Evolutionary conservation across 1,140 invertebrate genomes (phyloP).

Genomic region (Pseudomyrmex concolor): DNA sequence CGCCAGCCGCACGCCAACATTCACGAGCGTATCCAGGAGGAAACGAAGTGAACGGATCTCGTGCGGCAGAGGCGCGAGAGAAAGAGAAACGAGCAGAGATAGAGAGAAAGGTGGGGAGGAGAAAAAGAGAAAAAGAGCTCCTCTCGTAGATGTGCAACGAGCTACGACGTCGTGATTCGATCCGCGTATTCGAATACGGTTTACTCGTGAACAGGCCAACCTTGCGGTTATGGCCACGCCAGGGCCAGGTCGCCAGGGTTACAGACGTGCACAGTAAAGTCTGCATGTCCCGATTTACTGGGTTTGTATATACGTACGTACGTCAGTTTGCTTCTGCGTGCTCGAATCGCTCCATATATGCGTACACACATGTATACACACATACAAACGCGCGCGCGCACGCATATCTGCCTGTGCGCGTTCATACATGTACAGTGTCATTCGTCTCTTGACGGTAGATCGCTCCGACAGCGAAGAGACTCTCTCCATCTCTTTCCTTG

Average conservation of each 20-base stretch:
- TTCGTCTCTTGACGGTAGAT: conserved; percentile 60
- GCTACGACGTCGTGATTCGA: conserved; percentile 1
- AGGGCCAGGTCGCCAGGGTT: conserved; percentile 57
- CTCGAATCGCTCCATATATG: conserved; percentile 36
- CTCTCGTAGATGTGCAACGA: conserved; percentile 20
- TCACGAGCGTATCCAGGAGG: conserved; percentile 55
- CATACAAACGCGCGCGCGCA: no score
- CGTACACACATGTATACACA: neutral
- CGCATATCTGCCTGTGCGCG: neutral
- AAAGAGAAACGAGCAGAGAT: conserved; percentile 9
- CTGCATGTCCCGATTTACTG: conserved; percentile 66
- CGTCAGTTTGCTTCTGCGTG: neutral
- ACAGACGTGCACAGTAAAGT: conserved; percentile 65
- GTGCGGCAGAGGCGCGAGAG: conserved; percentile 38
- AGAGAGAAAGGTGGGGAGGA: no score
- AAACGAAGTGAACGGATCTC: conserved; percentile 66
- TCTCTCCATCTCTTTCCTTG: conserved; percentile 19
- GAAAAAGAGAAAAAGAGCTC: neutral
- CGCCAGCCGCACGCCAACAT: conserved; percentile 66
- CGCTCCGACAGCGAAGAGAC: conserved; percentile 49
- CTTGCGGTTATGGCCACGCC: conserved; percentile 50
- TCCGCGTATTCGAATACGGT: conserved; percentile 35
- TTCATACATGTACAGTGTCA: conserved; percentile 11
- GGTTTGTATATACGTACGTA: conserved; percentile 63
- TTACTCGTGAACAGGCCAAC: conserved; percentile 50